Evolutionary conservation across 2,113 vertebrate genomes (phyloP).

Genomic region (Sphaerodactylus townsendi): DNA sequence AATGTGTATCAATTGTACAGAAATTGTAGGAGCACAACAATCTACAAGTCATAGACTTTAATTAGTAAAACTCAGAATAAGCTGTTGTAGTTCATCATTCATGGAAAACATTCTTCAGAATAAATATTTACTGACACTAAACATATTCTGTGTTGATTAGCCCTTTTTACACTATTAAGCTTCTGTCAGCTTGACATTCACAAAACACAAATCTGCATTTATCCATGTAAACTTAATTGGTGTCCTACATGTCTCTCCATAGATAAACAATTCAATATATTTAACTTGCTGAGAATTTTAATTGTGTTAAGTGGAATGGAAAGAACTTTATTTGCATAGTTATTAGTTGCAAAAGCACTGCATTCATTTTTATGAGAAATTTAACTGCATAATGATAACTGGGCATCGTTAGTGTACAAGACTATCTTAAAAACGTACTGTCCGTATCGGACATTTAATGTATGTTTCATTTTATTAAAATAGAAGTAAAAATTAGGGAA

Average conservation of each 20-base stretch:
- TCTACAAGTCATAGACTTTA: constrained; percentile 32
- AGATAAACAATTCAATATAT: constrained; percentile 70
- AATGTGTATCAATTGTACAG: not conserved
- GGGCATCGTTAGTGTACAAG: constrained; percentile 3
- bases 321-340: constrained; percentile 58
- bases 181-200: constrained; percentile 69
- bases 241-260: constrained; percentile 64
- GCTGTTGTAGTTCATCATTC: constrained; percentile 48
- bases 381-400: constrained; percentile 20
- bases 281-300: constrained; percentile 67
- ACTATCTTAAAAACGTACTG: not conserved
- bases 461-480: constrained; percentile 20
- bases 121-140: constrained; percentile 74
- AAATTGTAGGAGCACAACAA: constrained; percentile 2
- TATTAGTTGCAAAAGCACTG: constrained; percentile 40
- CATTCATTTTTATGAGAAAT: constrained; percentile 1
- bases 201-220: constrained; percentile 71
- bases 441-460: constrained; percentile 19
- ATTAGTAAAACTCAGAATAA: constrained; percentile 48
- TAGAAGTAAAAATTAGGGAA: not conserved
- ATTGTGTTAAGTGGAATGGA: constrained; percentile 63
- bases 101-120: constrained; percentile 52
- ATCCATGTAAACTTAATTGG: constrained; percentile 72
- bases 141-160: constrained; percentile 76
- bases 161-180: constrained; percentile 71